Percentiles rank a stretch among this genome's conserved stretches.
These are phyloP conservation scores for Tupiocoris notatus DNA, from an alignment of 2,888 invertebrate genomes.

Conservation along the genomic window DNA sequence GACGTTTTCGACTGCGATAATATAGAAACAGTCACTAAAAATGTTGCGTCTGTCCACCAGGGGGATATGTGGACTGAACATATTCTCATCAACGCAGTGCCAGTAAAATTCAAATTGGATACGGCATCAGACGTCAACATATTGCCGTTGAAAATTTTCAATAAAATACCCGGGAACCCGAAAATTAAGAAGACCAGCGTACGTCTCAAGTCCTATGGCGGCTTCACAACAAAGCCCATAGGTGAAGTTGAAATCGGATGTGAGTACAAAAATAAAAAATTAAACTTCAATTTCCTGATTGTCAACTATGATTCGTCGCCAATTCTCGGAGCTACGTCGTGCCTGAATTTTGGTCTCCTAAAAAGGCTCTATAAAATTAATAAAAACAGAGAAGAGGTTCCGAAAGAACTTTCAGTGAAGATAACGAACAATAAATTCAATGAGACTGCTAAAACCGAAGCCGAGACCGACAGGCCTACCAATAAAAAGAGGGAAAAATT, in stretches of 20 bases:
- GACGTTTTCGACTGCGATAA: too few relatives aligned
- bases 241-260: conserved; percentile 2
- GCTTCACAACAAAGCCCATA: background rate
- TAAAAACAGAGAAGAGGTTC: too few relatives aligned
- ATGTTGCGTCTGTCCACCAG: too few relatives aligned
- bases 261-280: conserved; percentile 1
- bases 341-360: conserved; percentile 8
- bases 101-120: too few relatives aligned
- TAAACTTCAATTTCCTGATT: conserved; percentile 1
- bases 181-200: background rate
- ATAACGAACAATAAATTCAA: conserved; percentile 8
- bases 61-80: too few relatives aligned
- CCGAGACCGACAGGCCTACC: background rate
- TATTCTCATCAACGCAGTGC: too few relatives aligned
- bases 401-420: background rate
- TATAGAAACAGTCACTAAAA: too few relatives aligned
- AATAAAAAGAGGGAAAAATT: background rate
- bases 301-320: background rate
- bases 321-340: background rate
- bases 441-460: too few relatives aligned
- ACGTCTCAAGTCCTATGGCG: too few relatives aligned
- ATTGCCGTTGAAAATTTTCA: background rate
- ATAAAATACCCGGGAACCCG: background rate
- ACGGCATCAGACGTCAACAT: conserved; percentile 3
- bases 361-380: too few relatives aligned